Conservation (phyloP, 2,113 vertebrate genomes). For the Butastur rufipennis region DNA sequence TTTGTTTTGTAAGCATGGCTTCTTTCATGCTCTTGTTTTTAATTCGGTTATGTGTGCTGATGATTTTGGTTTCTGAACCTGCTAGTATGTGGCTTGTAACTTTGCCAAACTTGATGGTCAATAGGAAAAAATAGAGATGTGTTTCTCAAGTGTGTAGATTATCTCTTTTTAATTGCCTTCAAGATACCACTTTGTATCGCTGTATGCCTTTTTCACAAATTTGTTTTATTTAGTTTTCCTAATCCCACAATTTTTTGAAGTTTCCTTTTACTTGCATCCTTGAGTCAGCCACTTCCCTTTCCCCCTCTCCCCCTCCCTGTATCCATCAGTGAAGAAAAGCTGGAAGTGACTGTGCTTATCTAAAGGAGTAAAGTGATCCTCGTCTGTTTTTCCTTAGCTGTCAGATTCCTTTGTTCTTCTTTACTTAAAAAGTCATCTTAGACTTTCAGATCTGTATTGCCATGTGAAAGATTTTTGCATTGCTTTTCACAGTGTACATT, state of each 20-base stretch:
- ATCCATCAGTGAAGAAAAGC: constrained; percentile 16
- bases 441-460: background rate
- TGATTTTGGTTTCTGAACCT: background rate
- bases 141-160: background rate
- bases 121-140: background rate
- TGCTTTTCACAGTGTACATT: fast-evolving
- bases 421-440: background rate
- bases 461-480: fast-evolving
- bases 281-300: background rate
- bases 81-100: background rate
- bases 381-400: background rate
- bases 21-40: background rate
- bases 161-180: background rate
- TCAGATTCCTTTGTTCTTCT: background rate
- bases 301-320: background rate
- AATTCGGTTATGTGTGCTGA: background rate
- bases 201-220: background rate
- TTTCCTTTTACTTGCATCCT: background rate
- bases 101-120: background rate
- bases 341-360: constrained; percentile 40
- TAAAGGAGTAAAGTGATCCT: background rate
- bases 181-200: background rate
- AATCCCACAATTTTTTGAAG: background rate
- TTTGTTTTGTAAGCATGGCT: background rate
- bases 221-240: background rate